phyloP scores from a whole-genome alignment of 2,888 invertebrate species.

The Microctonus brassicae region DNA sequence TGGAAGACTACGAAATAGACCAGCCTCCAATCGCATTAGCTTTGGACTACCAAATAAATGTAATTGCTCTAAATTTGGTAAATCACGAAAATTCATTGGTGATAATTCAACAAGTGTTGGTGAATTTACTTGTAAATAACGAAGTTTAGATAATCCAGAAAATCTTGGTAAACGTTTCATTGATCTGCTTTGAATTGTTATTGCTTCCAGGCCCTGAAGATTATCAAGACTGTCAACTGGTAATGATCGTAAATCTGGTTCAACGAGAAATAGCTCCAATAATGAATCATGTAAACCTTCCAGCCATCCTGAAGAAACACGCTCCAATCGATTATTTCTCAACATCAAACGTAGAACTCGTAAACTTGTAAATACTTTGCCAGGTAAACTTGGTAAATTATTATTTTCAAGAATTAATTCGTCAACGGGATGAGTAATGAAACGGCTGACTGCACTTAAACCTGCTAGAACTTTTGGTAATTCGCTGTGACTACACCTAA shows the following conservation, averaged over 20 bases:
- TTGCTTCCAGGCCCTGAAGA: conserved; percentile 82
- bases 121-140: conserved; percentile 82
- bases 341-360: conserved; percentile 85
- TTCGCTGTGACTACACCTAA: conserved; percentile 91
- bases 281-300: conserved; percentile 82
- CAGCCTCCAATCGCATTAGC: conserved; percentile 79
- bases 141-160: conserved; percentile 78
- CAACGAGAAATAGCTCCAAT: conserved; percentile 87
- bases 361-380: conserved; percentile 82
- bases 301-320: conserved; percentile 85
- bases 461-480: conserved; percentile 82
- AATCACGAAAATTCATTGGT: conserved; percentile 78
- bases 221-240: conserved; percentile 84
- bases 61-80: conserved; percentile 81
- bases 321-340: conserved; percentile 85
- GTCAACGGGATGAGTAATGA: conserved; percentile 81
- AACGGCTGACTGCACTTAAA: conserved; percentile 78
- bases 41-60: conserved; percentile 80
- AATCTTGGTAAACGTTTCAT: conserved; percentile 83
- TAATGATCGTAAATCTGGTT: conserved; percentile 83
- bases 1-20: conserved; percentile 78
- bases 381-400: conserved; percentile 86
- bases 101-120: conserved; percentile 77
- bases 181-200: conserved; percentile 84
- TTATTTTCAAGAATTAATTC: conserved; percentile 91